phyloP scores from a whole-genome alignment of 2,888 invertebrate genomes.

The Diaperis boleti region DNA sequence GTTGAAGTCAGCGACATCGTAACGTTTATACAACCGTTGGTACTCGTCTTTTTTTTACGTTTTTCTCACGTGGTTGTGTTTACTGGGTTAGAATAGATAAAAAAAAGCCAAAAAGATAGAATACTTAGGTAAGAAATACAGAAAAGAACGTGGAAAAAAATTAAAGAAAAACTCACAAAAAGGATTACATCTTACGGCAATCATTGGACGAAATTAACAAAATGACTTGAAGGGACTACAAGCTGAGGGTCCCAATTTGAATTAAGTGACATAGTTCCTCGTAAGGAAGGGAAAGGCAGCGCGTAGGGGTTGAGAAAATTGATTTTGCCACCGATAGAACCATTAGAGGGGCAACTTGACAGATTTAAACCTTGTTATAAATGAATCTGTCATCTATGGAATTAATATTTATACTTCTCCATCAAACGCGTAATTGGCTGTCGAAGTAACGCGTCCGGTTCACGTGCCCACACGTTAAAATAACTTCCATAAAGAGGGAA shows the following conservation, averaged over 20 bases:
- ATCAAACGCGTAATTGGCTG: background rate
- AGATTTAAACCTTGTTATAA: background rate
- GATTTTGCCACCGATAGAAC: background rate
- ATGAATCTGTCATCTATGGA: background rate
- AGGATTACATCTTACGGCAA: too few relatives aligned
- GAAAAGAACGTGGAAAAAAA: too few relatives aligned
- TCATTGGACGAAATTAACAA: too few relatives aligned
- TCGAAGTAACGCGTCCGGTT: background rate
- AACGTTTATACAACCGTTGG: too few relatives aligned
- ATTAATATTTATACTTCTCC: background rate
- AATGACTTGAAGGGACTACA: background rate
- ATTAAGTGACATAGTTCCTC: background rate
- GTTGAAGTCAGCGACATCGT: too few relatives aligned
- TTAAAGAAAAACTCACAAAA: too few relatives aligned
- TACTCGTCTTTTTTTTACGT: too few relatives aligned
- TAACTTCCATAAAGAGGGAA: slow-evolving; percentile 15
- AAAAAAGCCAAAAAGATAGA: too few relatives aligned
- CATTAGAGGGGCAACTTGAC: slow-evolving; percentile 2
- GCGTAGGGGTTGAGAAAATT: background rate
- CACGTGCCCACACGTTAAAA: slow-evolving; percentile 20
- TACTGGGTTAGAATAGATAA: too few relatives aligned
- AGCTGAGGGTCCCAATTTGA: background rate
- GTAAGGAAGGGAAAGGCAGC: background rate
- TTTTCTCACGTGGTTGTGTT: too few relatives aligned
- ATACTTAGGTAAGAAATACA: too few relatives aligned